phyloP scores from a whole-genome alignment of 2,797 vertebrate species.

The Hylomyscus alleni region DNA sequence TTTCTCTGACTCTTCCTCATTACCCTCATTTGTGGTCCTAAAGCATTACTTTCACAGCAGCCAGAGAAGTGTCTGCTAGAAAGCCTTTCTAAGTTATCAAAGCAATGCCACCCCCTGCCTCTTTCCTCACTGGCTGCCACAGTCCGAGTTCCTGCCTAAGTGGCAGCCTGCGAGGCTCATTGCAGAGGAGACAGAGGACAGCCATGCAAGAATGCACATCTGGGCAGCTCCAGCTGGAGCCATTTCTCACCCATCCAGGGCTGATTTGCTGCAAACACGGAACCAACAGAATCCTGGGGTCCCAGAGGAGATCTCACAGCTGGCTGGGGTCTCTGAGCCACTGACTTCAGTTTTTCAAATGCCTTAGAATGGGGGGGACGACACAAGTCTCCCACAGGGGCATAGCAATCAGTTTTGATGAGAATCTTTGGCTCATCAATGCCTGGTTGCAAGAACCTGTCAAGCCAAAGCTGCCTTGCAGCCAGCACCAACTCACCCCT shows the following conservation, averaged over 20 bases:
- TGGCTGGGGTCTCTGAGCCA: neutral
- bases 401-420: neutral
- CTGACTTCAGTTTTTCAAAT: neutral
- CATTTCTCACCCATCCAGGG: neutral
- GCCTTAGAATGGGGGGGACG: neutral
- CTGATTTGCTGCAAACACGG: neutral
- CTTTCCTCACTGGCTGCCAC: neutral
- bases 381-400: neutral
- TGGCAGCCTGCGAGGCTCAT: neutral
- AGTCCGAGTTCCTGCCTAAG: neutral
- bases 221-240: neutral
- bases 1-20: neutral
- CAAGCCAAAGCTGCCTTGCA: neutral
- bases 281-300: neutral
- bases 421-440: neutral
- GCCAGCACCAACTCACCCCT: neutral
- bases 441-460: neutral
- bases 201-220: neutral
- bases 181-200: neutral
- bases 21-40: neutral
- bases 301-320: neutral
- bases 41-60: conserved; percentile 6
- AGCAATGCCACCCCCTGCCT: neutral
- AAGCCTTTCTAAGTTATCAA: neutral
- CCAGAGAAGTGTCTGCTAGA: neutral